Percentiles rank a stretch among this genome's conserved stretches.
phyloP scores from a whole-genome alignment of 2,888 invertebrate genomes.

The Smittia sp. region DNA sequence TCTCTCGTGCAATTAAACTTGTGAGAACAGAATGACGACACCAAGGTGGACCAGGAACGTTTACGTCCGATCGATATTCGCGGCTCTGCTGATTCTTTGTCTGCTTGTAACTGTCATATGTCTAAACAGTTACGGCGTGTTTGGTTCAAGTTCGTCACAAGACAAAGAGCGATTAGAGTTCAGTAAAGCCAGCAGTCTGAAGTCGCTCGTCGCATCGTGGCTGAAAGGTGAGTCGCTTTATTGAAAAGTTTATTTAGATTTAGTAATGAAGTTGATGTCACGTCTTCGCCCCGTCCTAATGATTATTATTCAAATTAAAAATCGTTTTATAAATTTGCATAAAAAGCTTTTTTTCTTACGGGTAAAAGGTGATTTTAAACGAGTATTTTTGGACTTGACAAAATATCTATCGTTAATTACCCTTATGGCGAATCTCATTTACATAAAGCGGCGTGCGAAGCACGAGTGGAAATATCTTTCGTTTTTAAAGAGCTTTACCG shows the following conservation, averaged over 20 bases:
- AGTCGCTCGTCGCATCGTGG: slow-evolving; percentile 20
- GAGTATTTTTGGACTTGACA: not conserved
- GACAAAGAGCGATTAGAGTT: slow-evolving; percentile 1
- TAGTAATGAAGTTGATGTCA: slow-evolving; percentile 21
- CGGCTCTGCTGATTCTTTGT: slow-evolving; percentile 7
- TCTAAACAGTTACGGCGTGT: slow-evolving; percentile 9
- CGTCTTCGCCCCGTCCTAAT: not conserved
- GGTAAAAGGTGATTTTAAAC: slow-evolving; percentile 6
- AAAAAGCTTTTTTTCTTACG: not conserved
- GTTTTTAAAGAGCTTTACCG: slow-evolving; percentile 13
- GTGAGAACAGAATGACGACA: slow-evolving; percentile 33
- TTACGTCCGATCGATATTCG: slow-evolving; percentile 25
- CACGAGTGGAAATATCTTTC: too few species aligned
- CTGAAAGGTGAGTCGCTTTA: slow-evolving; percentile 28
- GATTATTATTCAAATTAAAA: not conserved
- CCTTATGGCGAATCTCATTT: slow-evolving; percentile 1
- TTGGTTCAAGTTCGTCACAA: slow-evolving; percentile 25
- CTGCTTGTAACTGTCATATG: not conserved
- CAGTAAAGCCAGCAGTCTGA: slow-evolving; percentile 5
- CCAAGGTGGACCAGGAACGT: slow-evolving; percentile 29
- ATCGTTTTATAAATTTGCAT: not conserved
- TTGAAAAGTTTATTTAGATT: not conserved
- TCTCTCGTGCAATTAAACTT: not conserved
- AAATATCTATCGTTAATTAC: slow-evolving; percentile 14
- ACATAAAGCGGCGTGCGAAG: not conserved